Evolutionary conservation across 2,888 invertebrate species (phyloP), one percentile per base, ranked within the genome.

Genomic region (Leptinotarsa peninsularis): DNA sequence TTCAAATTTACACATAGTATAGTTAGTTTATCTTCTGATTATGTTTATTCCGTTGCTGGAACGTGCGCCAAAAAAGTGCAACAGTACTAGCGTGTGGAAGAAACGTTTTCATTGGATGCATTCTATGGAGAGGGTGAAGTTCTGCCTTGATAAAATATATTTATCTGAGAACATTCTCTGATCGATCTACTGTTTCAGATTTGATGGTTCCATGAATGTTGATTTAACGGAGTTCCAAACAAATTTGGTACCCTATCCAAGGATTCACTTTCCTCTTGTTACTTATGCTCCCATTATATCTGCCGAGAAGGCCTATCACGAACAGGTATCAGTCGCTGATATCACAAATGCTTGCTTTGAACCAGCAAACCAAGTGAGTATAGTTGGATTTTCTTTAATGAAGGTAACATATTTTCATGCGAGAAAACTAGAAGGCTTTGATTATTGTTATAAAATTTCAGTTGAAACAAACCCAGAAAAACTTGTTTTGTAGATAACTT

Each of bases 181-280:
- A 58, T 74, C 69, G 27, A 21, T 69, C 66, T 43, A 3, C 43
- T 67, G 95, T 63, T 63, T 4, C 33, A 63, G 63, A 43, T 96
- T 97, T 86, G 95, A 95, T 84, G 96, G 96, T 50, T 95, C 96
- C 5, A 91, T 96, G 80, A 97, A 97, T 85, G 96, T 97, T 33
- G 96, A 97, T 87, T 89, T 97, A 71, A 96, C 94, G 54, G 97
- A 97, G 89, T 97, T 96, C 89, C 97, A 97, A 90, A 96, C 96
- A 1, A 96, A 96, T 89, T 88, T 96, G 79, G 96, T 97, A 71
- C 98, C 98, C 0, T 98, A 96, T 87, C 97, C 97, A 0, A 91
- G 97, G 74, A 97, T 98, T 81, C 97, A 98, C 87, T 97, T 96
- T 87, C 96, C 96, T 0, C 88, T 92, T 67, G 93, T 93, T 0